Percentiles rank a stretch among this genome's conserved stretches.
Conservation (phyloP, 1,140 invertebrate genomes). For the Sesamia nonagrioides region DNA sequence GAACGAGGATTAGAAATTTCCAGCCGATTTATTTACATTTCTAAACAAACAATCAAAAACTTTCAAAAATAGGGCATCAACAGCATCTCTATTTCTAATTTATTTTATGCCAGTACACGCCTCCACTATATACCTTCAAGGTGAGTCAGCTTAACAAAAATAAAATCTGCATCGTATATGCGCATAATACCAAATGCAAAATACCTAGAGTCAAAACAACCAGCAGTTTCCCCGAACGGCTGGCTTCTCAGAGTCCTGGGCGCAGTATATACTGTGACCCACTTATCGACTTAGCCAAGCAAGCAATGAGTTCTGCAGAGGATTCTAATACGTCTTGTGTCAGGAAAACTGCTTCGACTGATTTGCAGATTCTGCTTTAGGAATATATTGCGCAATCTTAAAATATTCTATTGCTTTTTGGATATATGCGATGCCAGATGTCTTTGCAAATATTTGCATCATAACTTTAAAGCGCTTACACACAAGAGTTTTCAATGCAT, state of each 20-base stretch:
- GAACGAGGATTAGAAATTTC: background rate
- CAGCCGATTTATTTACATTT: background rate
- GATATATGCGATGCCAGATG: background rate
- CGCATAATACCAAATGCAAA: background rate
- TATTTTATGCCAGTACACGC: background rate
- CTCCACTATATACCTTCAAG: background rate
- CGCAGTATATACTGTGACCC: background rate
- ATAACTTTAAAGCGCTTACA: background rate
- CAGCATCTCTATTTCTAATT: background rate
- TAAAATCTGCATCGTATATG: background rate
- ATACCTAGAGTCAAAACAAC: constrained; percentile 1
- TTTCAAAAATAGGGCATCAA: background rate
- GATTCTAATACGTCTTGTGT: constrained; percentile 23
- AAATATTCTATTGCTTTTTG: background rate
- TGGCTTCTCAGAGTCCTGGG: background rate
- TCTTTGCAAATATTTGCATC: background rate
- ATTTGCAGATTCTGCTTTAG: background rate
- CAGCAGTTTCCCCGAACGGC: background rate
- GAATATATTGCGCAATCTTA: background rate
- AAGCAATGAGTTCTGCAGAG: constrained; percentile 12
- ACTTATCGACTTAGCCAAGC: constrained; percentile 17
- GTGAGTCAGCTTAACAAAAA: background rate
- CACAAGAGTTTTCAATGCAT: no score
- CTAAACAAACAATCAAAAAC: background rate
- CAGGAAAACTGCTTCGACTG: background rate